Conservation (phyloP, 2,113 vertebrate species). For the Gymnobelideus leadbeateri region DNA sequence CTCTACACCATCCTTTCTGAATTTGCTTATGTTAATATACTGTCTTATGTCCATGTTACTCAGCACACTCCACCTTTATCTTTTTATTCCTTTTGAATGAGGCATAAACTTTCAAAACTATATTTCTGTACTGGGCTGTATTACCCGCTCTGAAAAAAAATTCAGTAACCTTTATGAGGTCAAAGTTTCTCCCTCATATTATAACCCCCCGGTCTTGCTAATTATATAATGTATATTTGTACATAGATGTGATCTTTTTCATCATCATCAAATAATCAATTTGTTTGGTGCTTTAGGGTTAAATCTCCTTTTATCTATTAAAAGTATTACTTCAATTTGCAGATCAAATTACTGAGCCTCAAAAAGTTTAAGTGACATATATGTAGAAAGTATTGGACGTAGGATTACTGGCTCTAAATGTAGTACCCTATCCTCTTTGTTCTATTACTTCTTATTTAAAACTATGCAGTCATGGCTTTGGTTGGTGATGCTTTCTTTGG, state of each 20-base stretch:
- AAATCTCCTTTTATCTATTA: neutral
- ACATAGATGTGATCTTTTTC: neutral
- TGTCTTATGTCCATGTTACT: neutral
- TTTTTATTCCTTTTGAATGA: neutral
- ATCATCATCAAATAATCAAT: neutral
- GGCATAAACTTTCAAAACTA: neutral
- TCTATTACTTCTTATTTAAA: neutral
- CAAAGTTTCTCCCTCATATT: neutral
- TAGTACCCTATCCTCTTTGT: neutral
- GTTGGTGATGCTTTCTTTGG: neutral
- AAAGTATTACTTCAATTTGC: neutral
- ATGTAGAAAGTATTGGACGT: neutral
- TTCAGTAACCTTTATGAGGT: neutral
- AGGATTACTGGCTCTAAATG: neutral
- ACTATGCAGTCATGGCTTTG: neutral
- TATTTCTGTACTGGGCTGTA: neutral
- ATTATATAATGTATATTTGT: neutral
- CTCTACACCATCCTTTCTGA: neutral
- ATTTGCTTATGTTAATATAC: neutral
- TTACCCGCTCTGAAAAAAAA: neutral
- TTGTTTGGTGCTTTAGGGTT: neutral
- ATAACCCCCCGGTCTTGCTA: neutral
- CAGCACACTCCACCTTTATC: neutral
- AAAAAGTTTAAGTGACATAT: neutral
- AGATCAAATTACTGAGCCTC: neutral